Percentiles rank a stretch among this genome's conserved stretches.
Evolutionary conservation across 2,888 invertebrate genomes (phyloP).

Genomic region (Tribolium freemani): DNA sequence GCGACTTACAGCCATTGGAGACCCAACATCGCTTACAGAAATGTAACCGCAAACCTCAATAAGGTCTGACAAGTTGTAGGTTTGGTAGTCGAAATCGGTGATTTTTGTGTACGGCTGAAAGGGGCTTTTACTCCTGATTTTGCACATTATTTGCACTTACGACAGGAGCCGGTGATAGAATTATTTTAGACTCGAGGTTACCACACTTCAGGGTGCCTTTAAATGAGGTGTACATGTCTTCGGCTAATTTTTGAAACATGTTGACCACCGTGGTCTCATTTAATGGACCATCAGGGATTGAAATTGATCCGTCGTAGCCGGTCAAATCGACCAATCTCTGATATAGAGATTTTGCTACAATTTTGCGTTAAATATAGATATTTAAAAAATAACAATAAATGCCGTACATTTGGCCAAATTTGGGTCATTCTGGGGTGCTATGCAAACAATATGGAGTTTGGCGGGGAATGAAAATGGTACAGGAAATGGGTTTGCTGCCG

Average conservation of each 20-base stretch:
- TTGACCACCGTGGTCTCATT: constrained; percentile 67
- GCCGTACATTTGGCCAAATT: constrained; percentile 67
- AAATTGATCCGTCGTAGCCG: constrained; percentile 75
- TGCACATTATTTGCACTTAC: constrained; percentile 63
- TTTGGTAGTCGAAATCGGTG: constrained; percentile 76
- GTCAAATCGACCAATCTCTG: constrained; percentile 86
- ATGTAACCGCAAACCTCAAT: constrained; percentile 91
- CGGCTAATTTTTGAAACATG: constrained; percentile 78
- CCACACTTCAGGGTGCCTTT: constrained; percentile 83
- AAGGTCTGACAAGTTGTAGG: constrained; percentile 77
- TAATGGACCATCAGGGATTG: constrained; percentile 71
- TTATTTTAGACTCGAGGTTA: constrained; percentile 78
- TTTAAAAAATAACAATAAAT: constrained; percentile 3
- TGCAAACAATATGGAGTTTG: constrained; percentile 82
- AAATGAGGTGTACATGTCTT: constrained; percentile 81
- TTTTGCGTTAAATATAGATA: neutral
- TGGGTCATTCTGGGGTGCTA: constrained; percentile 77
- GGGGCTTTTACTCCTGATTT: neutral
- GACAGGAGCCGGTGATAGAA: constrained; percentile 82
- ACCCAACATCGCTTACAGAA: constrained; percentile 88
- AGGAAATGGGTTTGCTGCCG: constrained; percentile 72
- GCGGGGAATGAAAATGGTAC: constrained; percentile 86
- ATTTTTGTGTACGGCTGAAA: constrained; percentile 69
- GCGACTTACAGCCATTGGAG: constrained; percentile 91
- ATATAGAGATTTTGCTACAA: constrained; percentile 78